These are phyloP conservation scores for Paratilapia polleni DNA, from an alignment of 2,113 vertebrate genomes.

Conservation along the genomic window DNA sequence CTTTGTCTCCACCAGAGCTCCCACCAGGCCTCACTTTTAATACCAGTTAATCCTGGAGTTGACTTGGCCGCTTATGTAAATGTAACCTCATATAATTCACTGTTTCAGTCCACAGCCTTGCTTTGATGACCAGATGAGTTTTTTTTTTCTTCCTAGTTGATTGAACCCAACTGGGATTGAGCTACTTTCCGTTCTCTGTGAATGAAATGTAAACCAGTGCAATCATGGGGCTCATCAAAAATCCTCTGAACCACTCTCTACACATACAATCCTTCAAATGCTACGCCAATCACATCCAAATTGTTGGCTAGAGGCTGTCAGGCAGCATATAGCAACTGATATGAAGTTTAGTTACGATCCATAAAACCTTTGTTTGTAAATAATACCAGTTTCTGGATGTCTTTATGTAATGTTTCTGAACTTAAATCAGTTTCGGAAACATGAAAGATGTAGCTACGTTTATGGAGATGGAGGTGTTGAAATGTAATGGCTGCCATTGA, in stretches of 20 bases:
- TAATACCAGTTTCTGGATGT: background rate
- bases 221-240: constrained; percentile 75
- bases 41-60: constrained; percentile 54
- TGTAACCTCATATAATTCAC: constrained; percentile 51
- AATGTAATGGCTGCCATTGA: constrained; percentile 6
- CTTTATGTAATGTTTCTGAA: background rate
- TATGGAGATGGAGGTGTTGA: constrained; percentile 5
- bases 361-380: constrained; percentile 21
- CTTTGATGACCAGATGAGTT: constrained; percentile 61
- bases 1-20: constrained; percentile 48
- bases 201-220: constrained; percentile 74
- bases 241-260: constrained; percentile 50
- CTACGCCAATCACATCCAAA: constrained; percentile 53
- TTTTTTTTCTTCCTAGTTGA: constrained; percentile 51
- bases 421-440: constrained; percentile 1
- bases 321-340: constrained; percentile 18
- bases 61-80: constrained; percentile 62
- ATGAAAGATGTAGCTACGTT: background rate
- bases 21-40: constrained; percentile 46
- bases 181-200: constrained; percentile 62
- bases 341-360: constrained; percentile 8
- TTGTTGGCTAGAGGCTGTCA: constrained; percentile 37
- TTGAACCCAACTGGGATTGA: constrained; percentile 71
- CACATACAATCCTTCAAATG: constrained; percentile 37
- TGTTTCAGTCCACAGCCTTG: constrained; percentile 51